Evolutionary conservation across 2,888 invertebrate species (phyloP), one percentile per base, ranked within the genome.

Genomic region (Anthoptus insignis): DNA sequence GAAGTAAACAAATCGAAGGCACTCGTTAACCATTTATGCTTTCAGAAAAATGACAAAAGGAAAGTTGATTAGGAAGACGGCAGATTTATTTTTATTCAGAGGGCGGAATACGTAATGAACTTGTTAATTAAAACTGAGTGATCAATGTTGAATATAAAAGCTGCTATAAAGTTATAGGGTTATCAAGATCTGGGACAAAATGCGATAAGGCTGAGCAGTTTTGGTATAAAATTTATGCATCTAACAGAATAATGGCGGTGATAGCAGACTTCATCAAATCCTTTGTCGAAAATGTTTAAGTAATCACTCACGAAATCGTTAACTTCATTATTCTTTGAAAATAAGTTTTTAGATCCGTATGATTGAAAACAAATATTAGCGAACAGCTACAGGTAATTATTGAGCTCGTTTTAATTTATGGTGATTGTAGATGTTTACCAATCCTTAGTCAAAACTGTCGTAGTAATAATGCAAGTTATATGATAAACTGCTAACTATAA

Each of bases 111-210:
- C 76, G 72, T 76, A 81, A 81, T 78, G 79, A 81, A 81, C 74
- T 79, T 75, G 78, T 78, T 82, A 83, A 86, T 84, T 84, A 84
- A 84, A 74, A 79, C 70, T 68, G 68, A 75, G 77, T 79, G 77
- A 83, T 86, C 81, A 81, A 81, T 77, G 73, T 69, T 70, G 77
- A 79, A 79, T 81, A 80, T 80, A 79, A 82, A 78, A 77, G 76
- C 75, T 78, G 79, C 76, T 82, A 84, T 86, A 59, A 59, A 64
- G 64, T 77, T 74, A 77, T 80, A 78, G 76, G 76, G 57, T 57
- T 57, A 81, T 84, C 75, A 83, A 81, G 74, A 68, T 56, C 70
- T 76, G 78, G 78, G 81, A 81, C 83, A 80, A 82, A 83, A 79
- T 68, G 70, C 63, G 68, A 66, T 68, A 64, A 50, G 67, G 63